Conservation (phyloP, 2,888 invertebrate species). For the Pemphredon lugubris region DNA sequence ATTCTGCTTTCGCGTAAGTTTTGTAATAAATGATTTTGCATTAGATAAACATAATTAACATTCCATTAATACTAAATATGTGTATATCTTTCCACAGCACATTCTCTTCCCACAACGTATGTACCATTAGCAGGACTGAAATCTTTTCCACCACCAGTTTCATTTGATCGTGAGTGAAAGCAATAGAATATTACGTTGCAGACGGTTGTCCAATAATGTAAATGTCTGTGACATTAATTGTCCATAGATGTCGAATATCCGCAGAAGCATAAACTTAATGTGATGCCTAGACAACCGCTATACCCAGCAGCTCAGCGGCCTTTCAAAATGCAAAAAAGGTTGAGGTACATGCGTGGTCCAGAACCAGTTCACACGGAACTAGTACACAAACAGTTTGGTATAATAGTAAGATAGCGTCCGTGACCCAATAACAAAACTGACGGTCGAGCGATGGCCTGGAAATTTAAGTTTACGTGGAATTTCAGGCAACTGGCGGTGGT, state of each 20-base stretch:
- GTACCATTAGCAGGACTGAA: slow-evolving; percentile 84
- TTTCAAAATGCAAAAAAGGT: slow-evolving; percentile 92
- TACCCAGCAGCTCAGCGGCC: slow-evolving; percentile 86
- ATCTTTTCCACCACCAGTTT: slow-evolving; percentile 86
- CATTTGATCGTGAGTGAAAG: slow-evolving; percentile 84
- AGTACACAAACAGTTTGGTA: slow-evolving; percentile 95
- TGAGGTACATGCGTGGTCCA: slow-evolving; percentile 95
- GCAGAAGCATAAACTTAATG: slow-evolving; percentile 87
- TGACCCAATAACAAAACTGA: background rate
- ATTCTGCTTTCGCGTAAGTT: slow-evolving; percentile 25
- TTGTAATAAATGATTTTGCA: background rate
- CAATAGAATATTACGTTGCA: slow-evolving; percentile 1
- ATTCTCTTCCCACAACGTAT: background rate
- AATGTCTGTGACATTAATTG: slow-evolving; percentile 9
- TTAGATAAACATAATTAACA: background rate
- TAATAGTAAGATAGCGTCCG: slow-evolving; percentile 93
- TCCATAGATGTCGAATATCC: slow-evolving; percentile 70
- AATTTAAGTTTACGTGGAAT: slow-evolving; percentile 7
- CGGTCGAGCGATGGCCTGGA: background rate
- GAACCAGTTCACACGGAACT: slow-evolving; percentile 92
- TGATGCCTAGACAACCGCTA: slow-evolving; percentile 88
- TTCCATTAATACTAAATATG: background rate
- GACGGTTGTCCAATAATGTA: background rate
- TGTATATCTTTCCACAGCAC: background rate
- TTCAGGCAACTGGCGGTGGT: slow-evolving; percentile 92